Conservation (phyloP, 2,888 invertebrate species). For the Mystacides longicornis region DNA sequence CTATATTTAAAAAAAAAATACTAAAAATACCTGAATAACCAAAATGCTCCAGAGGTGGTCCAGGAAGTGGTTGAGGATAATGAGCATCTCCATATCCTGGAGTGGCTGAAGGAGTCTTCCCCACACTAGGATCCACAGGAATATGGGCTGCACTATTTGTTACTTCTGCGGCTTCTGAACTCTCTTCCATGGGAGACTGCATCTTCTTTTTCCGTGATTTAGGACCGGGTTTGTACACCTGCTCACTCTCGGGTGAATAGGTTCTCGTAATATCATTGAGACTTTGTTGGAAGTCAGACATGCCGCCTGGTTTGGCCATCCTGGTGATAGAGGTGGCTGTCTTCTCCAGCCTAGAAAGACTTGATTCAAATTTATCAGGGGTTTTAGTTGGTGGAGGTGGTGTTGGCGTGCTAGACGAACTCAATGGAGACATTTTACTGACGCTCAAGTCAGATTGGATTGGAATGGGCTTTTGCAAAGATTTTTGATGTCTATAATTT, state of each 20-base stretch:
- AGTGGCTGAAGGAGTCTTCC: conserved; percentile 1
- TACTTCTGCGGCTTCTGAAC: conserved; percentile 10
- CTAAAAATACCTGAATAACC: conserved; percentile 20
- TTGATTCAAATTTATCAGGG: conserved; percentile 34
- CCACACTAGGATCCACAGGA: conserved; percentile 5
- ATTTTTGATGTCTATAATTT: conserved; percentile 45
- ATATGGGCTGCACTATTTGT: conserved; percentile 6
- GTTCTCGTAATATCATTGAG: conserved; percentile 47
- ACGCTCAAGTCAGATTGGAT: conserved; percentile 15
- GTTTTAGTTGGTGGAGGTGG: conserved; percentile 31
- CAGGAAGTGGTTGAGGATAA: conserved; percentile 5
- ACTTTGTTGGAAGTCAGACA: conserved; percentile 45
- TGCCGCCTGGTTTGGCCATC: conserved; percentile 39
- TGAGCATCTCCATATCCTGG: neutral
- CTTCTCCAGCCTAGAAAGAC: conserved; percentile 41
- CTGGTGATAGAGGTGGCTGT: conserved; percentile 37
- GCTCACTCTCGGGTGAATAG: conserved; percentile 39
- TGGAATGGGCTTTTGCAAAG: conserved; percentile 18
- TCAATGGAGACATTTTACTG: conserved; percentile 28
- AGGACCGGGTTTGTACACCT: conserved; percentile 27
- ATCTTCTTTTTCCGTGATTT: conserved; percentile 40
- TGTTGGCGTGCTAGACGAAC: conserved; percentile 23
- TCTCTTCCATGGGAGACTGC: conserved; percentile 1
- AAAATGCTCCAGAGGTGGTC: conserved; percentile 8
- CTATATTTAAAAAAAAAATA: neutral